Percentiles rank a stretch among this genome's conserved stretches.
Conservation (phyloP, 1,140 invertebrate species). For the Coboldia fuscipes region DNA sequence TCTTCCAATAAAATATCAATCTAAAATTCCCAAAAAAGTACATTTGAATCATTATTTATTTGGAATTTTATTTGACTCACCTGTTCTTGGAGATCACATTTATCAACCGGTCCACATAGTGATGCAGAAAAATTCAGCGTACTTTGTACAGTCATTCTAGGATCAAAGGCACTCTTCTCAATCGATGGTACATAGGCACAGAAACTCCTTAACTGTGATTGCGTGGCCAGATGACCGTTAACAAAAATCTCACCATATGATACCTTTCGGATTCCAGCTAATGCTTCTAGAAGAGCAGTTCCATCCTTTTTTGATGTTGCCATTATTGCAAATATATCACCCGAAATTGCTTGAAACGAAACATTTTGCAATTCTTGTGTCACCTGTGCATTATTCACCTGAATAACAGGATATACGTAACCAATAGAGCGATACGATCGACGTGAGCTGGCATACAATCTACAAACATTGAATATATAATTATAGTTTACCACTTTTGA, state of each 20-base stretch:
- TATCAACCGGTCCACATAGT: conserved; percentile 34
- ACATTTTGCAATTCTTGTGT: conserved; percentile 37
- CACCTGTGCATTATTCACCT: conserved; percentile 35
- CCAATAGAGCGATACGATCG: conserved; percentile 19
- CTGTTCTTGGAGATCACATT: conserved; percentile 37
- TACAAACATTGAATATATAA: too few relatives aligned
- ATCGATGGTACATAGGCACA: conserved; percentile 20
- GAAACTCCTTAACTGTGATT: conserved; percentile 36
- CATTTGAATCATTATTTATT: conserved; percentile 1
- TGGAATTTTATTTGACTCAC: conserved; percentile 12
- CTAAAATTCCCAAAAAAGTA: conserved; percentile 21
- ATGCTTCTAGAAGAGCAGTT: conserved; percentile 55
- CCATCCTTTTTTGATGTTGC: conserved; percentile 63
- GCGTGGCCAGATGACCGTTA: conserved; percentile 61
- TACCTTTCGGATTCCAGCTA: conserved; percentile 47
- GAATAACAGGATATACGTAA: conserved; percentile 35
- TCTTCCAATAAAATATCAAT: conserved; percentile 75
- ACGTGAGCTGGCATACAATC: conserved; percentile 15
- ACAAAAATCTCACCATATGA: conserved; percentile 60
- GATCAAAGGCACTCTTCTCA: conserved; percentile 24
- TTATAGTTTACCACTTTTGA: too few relatives aligned
- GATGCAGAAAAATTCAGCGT: conserved; percentile 60
- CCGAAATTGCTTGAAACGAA: conserved; percentile 65
- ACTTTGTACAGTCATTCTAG: conserved; percentile 60
- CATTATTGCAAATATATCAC: conserved; percentile 76